A percentile compares a stretch with the other conserved stretches of the same genome.
These are phyloP conservation scores for Rynchops niger DNA, from an alignment of 2,113 vertebrate species.

Conservation along the genomic window DNA sequence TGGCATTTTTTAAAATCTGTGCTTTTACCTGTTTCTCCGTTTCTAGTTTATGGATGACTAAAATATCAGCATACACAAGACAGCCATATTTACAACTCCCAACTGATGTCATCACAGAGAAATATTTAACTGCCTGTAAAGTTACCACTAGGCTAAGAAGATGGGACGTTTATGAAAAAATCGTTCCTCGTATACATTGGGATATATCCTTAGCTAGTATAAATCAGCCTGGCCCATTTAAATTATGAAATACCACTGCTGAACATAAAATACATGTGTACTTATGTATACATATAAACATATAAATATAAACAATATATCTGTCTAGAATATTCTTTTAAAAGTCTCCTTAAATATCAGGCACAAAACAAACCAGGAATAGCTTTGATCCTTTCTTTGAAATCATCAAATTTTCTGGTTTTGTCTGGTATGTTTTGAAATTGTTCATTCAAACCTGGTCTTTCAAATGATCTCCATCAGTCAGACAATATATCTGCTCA, in stretches of 20 bases:
- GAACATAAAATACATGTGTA: background rate
- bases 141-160: background rate
- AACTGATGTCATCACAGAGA: background rate
- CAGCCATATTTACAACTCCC: background rate
- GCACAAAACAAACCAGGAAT: background rate
- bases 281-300: background rate
- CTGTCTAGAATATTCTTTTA: background rate
- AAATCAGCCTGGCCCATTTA: background rate
- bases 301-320: background rate
- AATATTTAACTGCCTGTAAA: background rate
- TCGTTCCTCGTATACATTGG: background rate
- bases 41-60: background rate
- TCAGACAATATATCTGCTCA: background rate
- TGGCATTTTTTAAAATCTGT: background rate
- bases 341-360: background rate
- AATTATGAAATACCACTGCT: background rate
- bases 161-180: background rate
- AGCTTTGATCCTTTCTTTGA: background rate
- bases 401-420: background rate
- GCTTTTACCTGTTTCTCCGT: background rate
- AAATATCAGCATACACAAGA: background rate
- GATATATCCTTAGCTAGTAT: background rate
- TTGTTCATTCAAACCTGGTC: background rate
- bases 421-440: background rate
- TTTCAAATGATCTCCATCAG: background rate